Evolutionary conservation across 2,113 vertebrate species (phyloP).

Genomic region (Odocoileus virginianus): DNA sequence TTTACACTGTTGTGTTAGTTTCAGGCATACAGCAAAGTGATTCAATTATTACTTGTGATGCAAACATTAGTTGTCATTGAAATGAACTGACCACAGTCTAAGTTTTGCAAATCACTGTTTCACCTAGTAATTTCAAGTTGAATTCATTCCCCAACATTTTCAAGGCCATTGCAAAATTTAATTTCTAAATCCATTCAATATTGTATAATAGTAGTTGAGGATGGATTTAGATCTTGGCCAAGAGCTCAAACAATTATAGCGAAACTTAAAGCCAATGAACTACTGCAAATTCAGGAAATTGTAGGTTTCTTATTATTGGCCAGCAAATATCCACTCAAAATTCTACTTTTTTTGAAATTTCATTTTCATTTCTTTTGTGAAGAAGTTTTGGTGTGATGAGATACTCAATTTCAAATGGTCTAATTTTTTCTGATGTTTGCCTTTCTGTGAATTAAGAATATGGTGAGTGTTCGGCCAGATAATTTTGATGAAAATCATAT

Average conservation of each 20-base stretch:
- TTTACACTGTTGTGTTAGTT: background rate
- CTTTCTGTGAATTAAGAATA: background rate
- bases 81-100: background rate
- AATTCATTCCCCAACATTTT: background rate
- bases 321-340: background rate
- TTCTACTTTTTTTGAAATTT: background rate
- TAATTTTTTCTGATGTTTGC: background rate
- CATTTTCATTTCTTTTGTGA: background rate
- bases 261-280: background rate
- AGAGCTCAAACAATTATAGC: background rate
- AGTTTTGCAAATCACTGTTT: background rate
- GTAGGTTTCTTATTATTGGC: background rate
- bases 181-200: background rate
- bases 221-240: background rate
- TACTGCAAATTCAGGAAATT: background rate
- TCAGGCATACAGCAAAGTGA: background rate
- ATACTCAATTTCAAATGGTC: background rate
- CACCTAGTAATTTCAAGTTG: background rate
- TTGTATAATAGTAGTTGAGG: background rate
- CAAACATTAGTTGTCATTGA: background rate
- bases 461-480: background rate
- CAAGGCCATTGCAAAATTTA: background rate
- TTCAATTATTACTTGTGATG: background rate
- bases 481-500: background rate
- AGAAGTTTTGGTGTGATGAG: background rate